Evolutionary conservation across 2,888 invertebrate genomes (phyloP).

Genomic region (Molanna angustata): DNA sequence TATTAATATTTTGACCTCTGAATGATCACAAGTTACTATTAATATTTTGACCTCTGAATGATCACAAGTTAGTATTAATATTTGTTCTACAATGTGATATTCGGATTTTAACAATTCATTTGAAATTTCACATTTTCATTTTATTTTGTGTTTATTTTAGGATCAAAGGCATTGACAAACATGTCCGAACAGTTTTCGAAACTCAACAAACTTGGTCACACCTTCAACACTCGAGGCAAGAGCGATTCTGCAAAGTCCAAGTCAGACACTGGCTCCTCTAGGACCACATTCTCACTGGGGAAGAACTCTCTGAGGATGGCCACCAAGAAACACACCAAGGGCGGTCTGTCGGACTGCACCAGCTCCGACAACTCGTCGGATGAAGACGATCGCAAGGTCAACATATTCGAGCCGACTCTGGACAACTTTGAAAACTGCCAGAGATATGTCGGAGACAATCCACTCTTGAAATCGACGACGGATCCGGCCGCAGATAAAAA

Average conservation of each 20-base stretch:
- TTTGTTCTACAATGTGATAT: too few species aligned
- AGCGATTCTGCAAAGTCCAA: conserved; percentile 52
- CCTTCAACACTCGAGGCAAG: conserved; percentile 58
- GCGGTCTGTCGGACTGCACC: conserved; percentile 64
- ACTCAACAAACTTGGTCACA: conserved; percentile 69
- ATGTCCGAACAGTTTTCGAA: conserved; percentile 86
- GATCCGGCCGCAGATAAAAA: conserved; percentile 45
- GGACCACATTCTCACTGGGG: conserved; percentile 54
- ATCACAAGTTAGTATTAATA: too few species aligned
- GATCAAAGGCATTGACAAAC: conserved; percentile 81
- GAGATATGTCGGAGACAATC: conserved; percentile 47
- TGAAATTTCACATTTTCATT: too few species aligned
- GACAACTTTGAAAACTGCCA: conserved; percentile 53
- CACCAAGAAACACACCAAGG: conserved; percentile 60
- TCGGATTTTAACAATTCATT: too few species aligned
- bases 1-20: too few species aligned
- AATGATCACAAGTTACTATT: too few species aligned
- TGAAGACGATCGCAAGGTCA: conserved; percentile 50
- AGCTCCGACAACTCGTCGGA: conserved; percentile 56
- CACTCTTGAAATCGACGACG: conserved; percentile 37
- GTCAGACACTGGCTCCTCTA: conserved; percentile 41
- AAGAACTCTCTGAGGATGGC: conserved; percentile 44
- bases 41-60: too few species aligned
- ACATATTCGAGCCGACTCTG: conserved; percentile 51
- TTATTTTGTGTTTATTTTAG: too few species aligned